Base-by-base conservation (phyloP, 2,888 invertebrate species). In the Stenoptilia bipunctidactyla region DNA sequence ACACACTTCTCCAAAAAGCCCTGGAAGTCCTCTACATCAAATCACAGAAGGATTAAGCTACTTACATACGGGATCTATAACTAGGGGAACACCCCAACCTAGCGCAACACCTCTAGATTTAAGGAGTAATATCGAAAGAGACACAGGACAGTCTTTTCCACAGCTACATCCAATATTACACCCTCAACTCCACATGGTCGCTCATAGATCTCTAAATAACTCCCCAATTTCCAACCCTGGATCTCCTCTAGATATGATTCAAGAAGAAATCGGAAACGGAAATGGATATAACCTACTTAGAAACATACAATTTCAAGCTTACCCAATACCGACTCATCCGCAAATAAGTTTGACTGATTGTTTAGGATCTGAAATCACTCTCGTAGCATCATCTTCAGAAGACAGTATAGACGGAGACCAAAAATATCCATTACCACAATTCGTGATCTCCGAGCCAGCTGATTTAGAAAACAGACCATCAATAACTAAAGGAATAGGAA, bases 311-410 rank as follows among this genome's bases (percentile, higher is more conserved):
- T 65, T 66, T 15, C 61, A 69, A 1, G 55, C 44, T 1, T 71
- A 66, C 35, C 50, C 58, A 0, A 48, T 65, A 0, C 20, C 20
- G 3, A 79, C 63, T 10, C 89, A 92, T 63, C 96, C 97, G 0
- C 95, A 95, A 69, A 97, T 97, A 45, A 96, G 94, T 52, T 87
- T 97, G 8, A 97, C 97, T 0, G 96, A 97, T 64, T 95, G 96
- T 39, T 86, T 93, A 40, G 96, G 96, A 1, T 92, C 92, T 4
- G 92, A 93, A 70, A 89, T 93, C 0, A 93, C 93, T 0, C 60
- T 93, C 1, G 90, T 93, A 0, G 92, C 92, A 0, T 92, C 92
- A 0, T 91, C 92, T 0, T 91, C 91, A 0, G 88, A 89, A 45
- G 90, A 90, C 44, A 88, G 90, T 37, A 60, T 90, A 34, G 90